Conservation (phyloP, 37 sponge, comb jelly and placozoan genomes). For the Hexactinellida sp. region DNA sequence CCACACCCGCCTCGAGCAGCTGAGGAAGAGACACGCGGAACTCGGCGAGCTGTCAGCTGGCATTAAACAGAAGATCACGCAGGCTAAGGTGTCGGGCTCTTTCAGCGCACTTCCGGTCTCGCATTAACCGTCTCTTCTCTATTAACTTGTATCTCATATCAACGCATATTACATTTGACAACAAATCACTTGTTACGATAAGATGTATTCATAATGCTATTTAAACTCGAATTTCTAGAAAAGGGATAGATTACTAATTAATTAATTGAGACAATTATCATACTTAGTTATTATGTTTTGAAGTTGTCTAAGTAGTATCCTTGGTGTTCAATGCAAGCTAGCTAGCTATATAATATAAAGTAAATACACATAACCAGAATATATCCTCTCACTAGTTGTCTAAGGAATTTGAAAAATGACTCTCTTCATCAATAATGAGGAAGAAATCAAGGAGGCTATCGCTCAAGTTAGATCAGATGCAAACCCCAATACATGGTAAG, state of each 20-base stretch:
- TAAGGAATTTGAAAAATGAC: background rate
- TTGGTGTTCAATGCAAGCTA: too few relatives aligned
- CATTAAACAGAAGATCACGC: conserved; percentile 1
- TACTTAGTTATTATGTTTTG: too few relatives aligned
- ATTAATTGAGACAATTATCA: too few relatives aligned
- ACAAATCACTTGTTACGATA: background rate
- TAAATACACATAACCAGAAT: too few relatives aligned
- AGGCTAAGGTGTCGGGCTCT: background rate
- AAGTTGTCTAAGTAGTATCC: too few relatives aligned
- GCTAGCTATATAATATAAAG: too few relatives aligned
- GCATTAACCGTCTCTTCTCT: background rate
- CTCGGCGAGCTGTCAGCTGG: background rate
- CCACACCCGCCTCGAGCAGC: background rate
- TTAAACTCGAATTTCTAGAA: too few relatives aligned
- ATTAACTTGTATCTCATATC: background rate
- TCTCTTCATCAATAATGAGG: conserved; percentile 26
- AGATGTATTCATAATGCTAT: background rate
- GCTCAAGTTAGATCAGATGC: conserved; percentile 50
- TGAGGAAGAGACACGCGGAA: conserved; percentile 1
- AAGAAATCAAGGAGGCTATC: conserved; percentile 30
- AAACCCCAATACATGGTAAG: conserved; percentile 56
- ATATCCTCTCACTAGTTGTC: too few relatives aligned
- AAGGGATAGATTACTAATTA: too few relatives aligned
- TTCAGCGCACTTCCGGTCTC: background rate
- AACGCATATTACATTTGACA: background rate